Evolutionary conservation across 2,888 invertebrate genomes (phyloP), one percentile per base, ranked within the genome.

Genomic region (Neoaliturus tenellus): DNA sequence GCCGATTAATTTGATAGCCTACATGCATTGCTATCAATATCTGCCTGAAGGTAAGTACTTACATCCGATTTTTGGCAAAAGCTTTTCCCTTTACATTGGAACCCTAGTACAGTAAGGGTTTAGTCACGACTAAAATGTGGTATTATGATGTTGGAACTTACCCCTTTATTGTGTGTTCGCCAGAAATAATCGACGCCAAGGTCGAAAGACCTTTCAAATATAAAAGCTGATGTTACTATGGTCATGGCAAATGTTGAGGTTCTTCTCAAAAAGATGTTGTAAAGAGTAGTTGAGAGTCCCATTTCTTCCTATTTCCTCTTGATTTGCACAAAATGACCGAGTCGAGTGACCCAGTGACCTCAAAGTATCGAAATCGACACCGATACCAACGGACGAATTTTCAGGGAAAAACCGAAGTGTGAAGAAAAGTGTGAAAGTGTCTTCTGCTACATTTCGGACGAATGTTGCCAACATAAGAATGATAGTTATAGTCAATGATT

Each of bases 111-210:
- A 8, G 12, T 5, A 5, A 8, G 6, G 12, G 39, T 39, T 39
- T 39, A 39, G 5, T 39, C 12, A 5, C 12, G 12, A 44, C 4
- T 44, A 44, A 14, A 8, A 44, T 14, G 12, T n/a, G n/a, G n/a
- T n/a, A n/a, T n/a, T n/a, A n/a, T n/a, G n/a, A n/a, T n/a, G n/a
- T n/a, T 2, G 17, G 17, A 44, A 39, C 78, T 78, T 55, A 78
- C 78, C 55, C 78, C 78, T 78, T 78, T 78, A 23, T 78, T 78
- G 55, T 55, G 14, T 55, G 51, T 20, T 55, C 78, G 17, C 78
- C 78, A 78, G 1, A 51, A 3, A 35, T 78, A 78, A 2, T 78
- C 78, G 0, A 78, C 55, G 20, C 78, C 78, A 31, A 33, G 20
- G 55, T 78, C 78, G 25, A 78, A 78, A 5, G 51, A 3, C 35